phyloP scores from a whole-genome alignment of 2,797 vertebrate species.

The Lacerta agilis region DNA sequence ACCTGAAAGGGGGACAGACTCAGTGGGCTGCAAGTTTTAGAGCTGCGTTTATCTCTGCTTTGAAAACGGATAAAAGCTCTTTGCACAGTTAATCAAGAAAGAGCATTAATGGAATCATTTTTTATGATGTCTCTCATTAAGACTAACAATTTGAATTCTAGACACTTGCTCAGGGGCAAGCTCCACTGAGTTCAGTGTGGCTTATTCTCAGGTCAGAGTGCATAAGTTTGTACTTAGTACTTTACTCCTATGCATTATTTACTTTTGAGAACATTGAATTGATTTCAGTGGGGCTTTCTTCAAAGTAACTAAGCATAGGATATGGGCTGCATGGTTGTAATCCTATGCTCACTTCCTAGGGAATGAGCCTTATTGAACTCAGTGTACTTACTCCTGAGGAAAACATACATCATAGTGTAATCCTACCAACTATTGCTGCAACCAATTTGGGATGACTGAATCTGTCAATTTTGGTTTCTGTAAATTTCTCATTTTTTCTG shows the following conservation, averaged over 20 bases:
- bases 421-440: background rate
- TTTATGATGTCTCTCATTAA: background rate
- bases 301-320: background rate
- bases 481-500: too few relatives aligned
- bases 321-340: background rate
- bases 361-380: background rate
- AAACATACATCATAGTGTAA: background rate
- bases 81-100: background rate
- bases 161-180: background rate
- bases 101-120: background rate
- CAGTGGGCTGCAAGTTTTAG: background rate
- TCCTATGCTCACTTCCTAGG: background rate
- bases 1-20: background rate
- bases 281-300: background rate
- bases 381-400: background rate
- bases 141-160: background rate
- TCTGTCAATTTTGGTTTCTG: too few relatives aligned
- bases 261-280: background rate
- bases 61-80: background rate
- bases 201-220: background rate
- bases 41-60: background rate
- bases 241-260: background rate
- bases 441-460: background rate
- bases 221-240: background rate
- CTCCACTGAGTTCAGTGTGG: background rate